A percentile compares a stretch with the other conserved stretches of the same genome.
Evolutionary conservation across 2,797 vertebrate species (phyloP).

Genomic region (Spinus olivaceus): DNA sequence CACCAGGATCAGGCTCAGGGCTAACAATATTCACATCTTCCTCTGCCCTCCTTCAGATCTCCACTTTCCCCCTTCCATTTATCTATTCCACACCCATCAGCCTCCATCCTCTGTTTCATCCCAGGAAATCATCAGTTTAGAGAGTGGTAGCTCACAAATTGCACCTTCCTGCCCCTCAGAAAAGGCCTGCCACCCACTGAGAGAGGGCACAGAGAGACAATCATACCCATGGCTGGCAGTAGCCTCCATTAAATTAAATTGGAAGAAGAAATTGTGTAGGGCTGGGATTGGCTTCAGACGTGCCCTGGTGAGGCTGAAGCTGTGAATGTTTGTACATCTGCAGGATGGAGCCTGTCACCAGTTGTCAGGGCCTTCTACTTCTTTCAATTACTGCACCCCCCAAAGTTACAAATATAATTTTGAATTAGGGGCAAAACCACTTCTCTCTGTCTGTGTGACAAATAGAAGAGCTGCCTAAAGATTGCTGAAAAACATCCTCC

Average conservation of each 20-base stretch:
- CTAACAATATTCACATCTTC: background rate
- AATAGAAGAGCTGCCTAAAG: background rate
- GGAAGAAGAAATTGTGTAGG: background rate
- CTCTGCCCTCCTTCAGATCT: background rate
- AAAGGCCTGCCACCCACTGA: background rate
- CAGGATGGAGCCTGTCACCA: background rate
- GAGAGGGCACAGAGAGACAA: background rate
- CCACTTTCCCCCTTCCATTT: background rate
- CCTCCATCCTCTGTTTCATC: background rate
- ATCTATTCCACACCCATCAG: background rate
- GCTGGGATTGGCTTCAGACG: background rate
- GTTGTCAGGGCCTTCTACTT: background rate
- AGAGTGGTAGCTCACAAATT: background rate
- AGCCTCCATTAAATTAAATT: background rate
- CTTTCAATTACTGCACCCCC: background rate
- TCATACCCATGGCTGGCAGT: background rate
- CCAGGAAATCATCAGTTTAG: background rate
- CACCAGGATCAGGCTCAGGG: background rate
- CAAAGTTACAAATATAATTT: background rate
- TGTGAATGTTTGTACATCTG: accelerated
- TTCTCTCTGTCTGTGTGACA: background rate
- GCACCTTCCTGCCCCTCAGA: background rate
- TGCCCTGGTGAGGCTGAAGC: background rate
- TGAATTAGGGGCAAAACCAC: background rate
- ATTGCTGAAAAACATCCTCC: background rate